Evolutionary conservation across 2,797 vertebrate genomes (phyloP).

Genomic region (Pangasius mekongensis): DNA sequence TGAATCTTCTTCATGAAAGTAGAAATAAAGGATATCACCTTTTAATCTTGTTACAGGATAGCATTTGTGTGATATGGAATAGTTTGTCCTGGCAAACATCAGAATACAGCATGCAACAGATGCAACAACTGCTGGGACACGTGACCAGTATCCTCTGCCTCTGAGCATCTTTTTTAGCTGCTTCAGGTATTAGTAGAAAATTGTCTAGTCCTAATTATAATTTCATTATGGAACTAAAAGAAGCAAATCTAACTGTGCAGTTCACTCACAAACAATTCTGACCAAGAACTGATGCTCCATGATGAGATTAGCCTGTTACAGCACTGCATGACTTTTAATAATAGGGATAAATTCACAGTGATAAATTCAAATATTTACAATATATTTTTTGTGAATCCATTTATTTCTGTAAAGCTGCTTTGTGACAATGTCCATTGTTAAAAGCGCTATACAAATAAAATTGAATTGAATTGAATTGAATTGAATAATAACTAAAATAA

Average conservation of each 20-base stretch:
- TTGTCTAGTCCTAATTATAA: not conserved
- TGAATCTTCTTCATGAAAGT: not conserved
- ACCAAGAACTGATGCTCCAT: not conserved
- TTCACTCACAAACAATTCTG: not conserved
- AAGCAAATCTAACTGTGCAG: not conserved
- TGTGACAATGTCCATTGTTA: too few relatives aligned
- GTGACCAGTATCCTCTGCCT: not conserved
- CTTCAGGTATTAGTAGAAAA: not conserved
- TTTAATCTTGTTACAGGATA: conserved; percentile 69
- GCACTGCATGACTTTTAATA: not conserved
- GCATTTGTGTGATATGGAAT: conserved; percentile 75
- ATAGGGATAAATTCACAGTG: too few relatives aligned
- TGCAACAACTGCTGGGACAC: conserved; percentile 57
- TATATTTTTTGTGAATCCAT: too few relatives aligned
- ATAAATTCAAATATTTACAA: too few relatives aligned
- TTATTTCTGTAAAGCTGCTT: too few relatives aligned
- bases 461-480: too few relatives aligned
- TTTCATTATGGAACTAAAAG: not conserved
- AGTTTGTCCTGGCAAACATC: conserved; percentile 73
- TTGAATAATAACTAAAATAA: not conserved
- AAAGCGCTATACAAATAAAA: too few relatives aligned
- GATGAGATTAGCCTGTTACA: not conserved
- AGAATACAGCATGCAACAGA: conserved; percentile 74
- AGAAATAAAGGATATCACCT: not conserved
- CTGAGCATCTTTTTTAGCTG: not conserved